Conservation (phyloP, 2,888 invertebrate species). For the Flexamia atlantica region DNA sequence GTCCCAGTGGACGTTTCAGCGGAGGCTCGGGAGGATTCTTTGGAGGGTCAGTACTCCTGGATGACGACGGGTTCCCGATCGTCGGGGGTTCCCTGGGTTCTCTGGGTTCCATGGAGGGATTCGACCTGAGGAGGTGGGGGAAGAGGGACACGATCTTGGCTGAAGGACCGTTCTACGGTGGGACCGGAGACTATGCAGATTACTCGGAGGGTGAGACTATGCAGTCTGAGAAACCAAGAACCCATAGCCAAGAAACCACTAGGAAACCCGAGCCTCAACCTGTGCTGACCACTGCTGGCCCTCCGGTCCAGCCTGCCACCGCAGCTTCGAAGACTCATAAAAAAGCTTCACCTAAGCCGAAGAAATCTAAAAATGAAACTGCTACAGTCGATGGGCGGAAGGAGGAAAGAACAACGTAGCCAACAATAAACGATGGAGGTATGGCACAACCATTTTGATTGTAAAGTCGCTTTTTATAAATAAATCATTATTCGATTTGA, state of each 20-base stretch:
- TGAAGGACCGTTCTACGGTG: constrained; percentile 23
- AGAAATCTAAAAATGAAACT: neutral
- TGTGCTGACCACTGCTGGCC: neutral
- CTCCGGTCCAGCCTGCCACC: neutral
- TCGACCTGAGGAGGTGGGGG: constrained; percentile 20
- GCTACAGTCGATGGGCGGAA: no score
- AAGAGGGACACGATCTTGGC: constrained; percentile 25
- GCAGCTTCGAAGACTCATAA: neutral
- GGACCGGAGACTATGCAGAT: neutral
- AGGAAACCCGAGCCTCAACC: neutral
- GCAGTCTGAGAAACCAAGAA: no score
- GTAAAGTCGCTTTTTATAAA: no score
- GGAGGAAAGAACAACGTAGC: constrained; percentile 11
- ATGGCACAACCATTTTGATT: no score
- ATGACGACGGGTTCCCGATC: constrained; percentile 36
- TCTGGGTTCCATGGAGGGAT: neutral
- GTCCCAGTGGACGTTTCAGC: neutral
- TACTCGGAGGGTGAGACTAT: constrained; percentile 18
- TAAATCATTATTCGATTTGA: no score
- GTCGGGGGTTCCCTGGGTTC: neutral
- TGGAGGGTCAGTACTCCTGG: constrained; percentile 12
- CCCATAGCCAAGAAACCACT: neutral
- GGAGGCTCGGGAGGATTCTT: constrained; percentile 12
- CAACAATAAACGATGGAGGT: neutral
- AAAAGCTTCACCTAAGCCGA: neutral